Percentiles rank a stretch among this genome's conserved stretches.
phyloP scores from a whole-genome alignment of 35 echinoderm and acorn worm species.

The Chiridota heheva region DNA sequence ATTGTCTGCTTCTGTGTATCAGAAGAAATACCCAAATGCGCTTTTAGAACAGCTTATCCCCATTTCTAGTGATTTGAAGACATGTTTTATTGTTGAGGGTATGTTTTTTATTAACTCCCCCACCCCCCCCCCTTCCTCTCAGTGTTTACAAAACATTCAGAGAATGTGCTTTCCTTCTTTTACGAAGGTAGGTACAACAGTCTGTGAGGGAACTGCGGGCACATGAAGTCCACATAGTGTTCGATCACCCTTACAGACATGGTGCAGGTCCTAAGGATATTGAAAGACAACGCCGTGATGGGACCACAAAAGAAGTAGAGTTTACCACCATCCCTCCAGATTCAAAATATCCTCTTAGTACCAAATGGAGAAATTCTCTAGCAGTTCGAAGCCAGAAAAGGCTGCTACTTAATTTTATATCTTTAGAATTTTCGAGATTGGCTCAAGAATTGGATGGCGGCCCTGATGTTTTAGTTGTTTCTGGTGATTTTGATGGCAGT shows the following conservation, averaged over 20 bases:
- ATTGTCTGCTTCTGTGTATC: neutral
- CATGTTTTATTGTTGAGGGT: slow-evolving; percentile 45
- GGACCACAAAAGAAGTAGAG: neutral
- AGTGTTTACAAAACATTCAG: slow-evolving; percentile 26
- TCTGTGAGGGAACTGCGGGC: neutral
- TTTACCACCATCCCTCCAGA: neutral
- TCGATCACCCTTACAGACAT: slow-evolving; percentile 48
- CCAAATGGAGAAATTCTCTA: slow-evolving; percentile 40
- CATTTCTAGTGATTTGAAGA: neutral
- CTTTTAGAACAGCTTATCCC: neutral
- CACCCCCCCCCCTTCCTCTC: too few species aligned
- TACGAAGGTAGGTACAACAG: slow-evolving; percentile 37
- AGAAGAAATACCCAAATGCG: slow-evolving; percentile 2
- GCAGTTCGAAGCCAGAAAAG: slow-evolving; percentile 25
- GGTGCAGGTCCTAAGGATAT: slow-evolving; percentile 46
- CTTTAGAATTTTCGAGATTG: neutral
- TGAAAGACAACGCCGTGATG: slow-evolving; percentile 4
- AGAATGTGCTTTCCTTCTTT: slow-evolving; percentile 45
- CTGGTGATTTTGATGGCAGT: slow-evolving; percentile 49
- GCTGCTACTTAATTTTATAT: slow-evolving; percentile 37
- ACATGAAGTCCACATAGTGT: slow-evolving; percentile 32
- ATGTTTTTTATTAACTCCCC: slow-evolving; percentile 45
- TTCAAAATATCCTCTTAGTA: neutral
- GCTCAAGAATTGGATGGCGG: neutral
- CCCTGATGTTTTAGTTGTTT: neutral